Percentiles rank a stretch among this genome's conserved stretches.
These are phyloP conservation scores for Pseudachorutes palmiensis DNA, from an alignment of 1,140 invertebrate genomes.

Conservation along the genomic window DNA sequence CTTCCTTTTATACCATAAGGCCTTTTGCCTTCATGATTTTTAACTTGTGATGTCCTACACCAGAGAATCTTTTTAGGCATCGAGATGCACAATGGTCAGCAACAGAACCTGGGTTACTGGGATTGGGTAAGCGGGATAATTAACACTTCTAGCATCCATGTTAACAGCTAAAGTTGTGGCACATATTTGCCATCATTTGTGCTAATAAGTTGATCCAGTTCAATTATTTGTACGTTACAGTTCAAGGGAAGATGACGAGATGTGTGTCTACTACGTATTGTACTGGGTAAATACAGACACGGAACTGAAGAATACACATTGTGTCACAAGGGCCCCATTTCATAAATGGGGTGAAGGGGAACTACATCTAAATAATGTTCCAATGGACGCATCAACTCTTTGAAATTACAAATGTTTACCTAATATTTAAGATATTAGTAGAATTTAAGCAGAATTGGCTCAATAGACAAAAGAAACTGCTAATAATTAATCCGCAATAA, in stretches of 20 bases:
- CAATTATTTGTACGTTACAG: slow-evolving; percentile 45
- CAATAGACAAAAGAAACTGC: no score
- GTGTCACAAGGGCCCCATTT: slow-evolving; percentile 68
- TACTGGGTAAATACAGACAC: slow-evolving; percentile 84
- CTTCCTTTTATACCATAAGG: neutral
- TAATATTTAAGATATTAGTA: no score
- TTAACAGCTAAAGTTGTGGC: no score
- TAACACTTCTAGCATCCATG: neutral
- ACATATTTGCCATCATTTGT: no score
- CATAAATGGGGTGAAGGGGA: slow-evolving; percentile 64
- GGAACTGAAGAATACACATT: slow-evolving; percentile 72
- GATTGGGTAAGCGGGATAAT: slow-evolving; percentile 71
- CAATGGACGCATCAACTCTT: slow-evolving; percentile 53
- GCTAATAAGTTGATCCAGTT: neutral
- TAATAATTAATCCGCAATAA: no score
- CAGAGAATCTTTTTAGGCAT: no score
- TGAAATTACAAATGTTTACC: no score
- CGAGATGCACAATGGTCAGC: slow-evolving; percentile 84
- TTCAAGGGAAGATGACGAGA: slow-evolving; percentile 85
- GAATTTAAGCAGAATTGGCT: no score
- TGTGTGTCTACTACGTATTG: slow-evolving; percentile 99
- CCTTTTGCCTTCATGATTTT: neutral
- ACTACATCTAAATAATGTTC: slow-evolving; percentile 65
- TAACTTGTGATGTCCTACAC: no score
- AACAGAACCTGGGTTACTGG: slow-evolving; percentile 53